Base-by-base conservation (phyloP, 2,113 vertebrate genomes). In the Bufo gargarizans region DNA sequence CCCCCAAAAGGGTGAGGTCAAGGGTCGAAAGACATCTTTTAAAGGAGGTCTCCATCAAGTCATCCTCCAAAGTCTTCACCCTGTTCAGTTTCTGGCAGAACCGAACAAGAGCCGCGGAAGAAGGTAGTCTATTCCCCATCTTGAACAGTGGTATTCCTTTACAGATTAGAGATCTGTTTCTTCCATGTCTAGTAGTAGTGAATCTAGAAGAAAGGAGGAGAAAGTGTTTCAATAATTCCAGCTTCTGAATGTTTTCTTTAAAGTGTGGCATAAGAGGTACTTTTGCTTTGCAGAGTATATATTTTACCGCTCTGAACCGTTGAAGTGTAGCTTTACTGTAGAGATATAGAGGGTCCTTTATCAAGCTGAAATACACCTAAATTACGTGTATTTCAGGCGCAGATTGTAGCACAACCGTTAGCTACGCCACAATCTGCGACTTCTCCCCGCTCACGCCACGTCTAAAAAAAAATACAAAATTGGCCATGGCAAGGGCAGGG, bases 71-170 rank as follows among this genome's bases (percentile, higher is more conserved):
- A 0, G 96, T 98, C 93, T 99, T 99, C 83, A 97, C 95, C 4
- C 97, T 94, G 93, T 96, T 98, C 90, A 99, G 91, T 86, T 94
- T 97, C 92, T 96, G 96, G 93, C 96, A 99, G 91, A 99, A 94
- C 89, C 94, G 96, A 72, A 95, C 92, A 69, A 95, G 92, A 74
- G 96, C 92, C 0, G 93, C 90, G 0, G 96, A 93, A 61, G 95
- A 94, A 55, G 94, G 95, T 19, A 94, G 86, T 90, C 95, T 95
- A 14, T 91, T 90, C 1, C 94, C 97, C 98, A 99, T 99, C 71
- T 84, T 83, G 45, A 3, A 69, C 22, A 6, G 16, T 13, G 7
- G 50, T 84, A n/a, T 17, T 77, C 20, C 20, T 53, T 55, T 43
- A 22, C 47, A 45, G 12, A 79, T 43, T 86, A 80, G 47, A 22